Base-by-base conservation (phyloP, 2,888 invertebrate genomes). In the Eilema sororculum region DNA sequence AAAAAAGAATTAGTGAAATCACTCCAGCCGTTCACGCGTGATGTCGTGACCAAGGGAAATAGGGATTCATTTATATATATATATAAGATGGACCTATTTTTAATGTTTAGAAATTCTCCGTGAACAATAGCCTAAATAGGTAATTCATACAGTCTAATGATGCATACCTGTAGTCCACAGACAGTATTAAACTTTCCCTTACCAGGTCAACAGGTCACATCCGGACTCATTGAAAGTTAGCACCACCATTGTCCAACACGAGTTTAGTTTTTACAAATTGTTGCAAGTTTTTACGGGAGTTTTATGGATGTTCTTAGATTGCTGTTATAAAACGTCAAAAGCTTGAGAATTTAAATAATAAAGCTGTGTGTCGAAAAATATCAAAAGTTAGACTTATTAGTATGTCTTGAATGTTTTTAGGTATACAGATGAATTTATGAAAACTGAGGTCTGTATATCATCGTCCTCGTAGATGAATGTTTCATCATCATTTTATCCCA, bases 111-210 rank as follows among this genome's bases (percentile, higher is more conserved):
- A 33, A 33, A 24, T 58, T 13, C 22, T 57, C 22, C n/a, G 2
- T 28, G 52, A 64, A 28, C 46, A 2, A 52, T 13, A 64, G 20
- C n/a, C 9, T 46, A 46, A n/a, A n/a, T 41, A 62, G 24, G 62
- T 62, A 60, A 60, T 16, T 30, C 37, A 37, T 65, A 24, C 24
- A 56, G 12, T 16, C 52, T 56, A 16, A 24, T 46, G 28, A 67
- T 28, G 28, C 16, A 60, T 60, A 60, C 22, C 52, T 20, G 30
- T 22, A 41, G 33, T 64, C 73, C 68, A 37, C 57, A 22, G 65
- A n/a, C 3, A 41, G 57, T 25, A 57, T 65, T 62, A 65, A 69
- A 82, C 80, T 82, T 79, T 79, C 80, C 68, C 77, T 70, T 10
- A 67, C 61, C 37, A 52, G 72, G 78, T 67, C 67, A 77, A 63